phyloP scores from a whole-genome alignment of 2,113 vertebrate genomes.

The Caracal caracal region DNA sequence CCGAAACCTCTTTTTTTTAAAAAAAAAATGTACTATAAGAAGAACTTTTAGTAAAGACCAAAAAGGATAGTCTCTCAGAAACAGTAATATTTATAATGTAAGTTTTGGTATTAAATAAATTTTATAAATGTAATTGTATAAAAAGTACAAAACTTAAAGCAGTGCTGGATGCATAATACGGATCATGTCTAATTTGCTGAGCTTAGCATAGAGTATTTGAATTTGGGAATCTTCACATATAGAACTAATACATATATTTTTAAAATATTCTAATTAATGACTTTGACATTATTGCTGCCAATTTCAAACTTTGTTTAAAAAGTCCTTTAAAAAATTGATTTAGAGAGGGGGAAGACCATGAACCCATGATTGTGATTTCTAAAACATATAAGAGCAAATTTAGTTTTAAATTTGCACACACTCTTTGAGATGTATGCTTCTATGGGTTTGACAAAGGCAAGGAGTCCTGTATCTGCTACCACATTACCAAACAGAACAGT shows the following conservation, averaged over 20 bases:
- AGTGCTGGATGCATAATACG: neutral
- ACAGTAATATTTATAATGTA: neutral
- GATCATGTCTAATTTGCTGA: neutral
- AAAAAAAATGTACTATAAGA: neutral
- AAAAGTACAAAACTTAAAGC: neutral
- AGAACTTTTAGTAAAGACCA: neutral
- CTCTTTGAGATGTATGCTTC: neutral
- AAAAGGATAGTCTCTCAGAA: neutral
- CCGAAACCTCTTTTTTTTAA: neutral
- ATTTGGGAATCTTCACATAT: neutral
- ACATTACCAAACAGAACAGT: neutral
- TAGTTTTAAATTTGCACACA: neutral
- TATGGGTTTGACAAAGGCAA: neutral
- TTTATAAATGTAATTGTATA: neutral
- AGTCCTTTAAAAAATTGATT: neutral
- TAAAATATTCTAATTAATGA: neutral
- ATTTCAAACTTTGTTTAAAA: slow-evolving; percentile 8
- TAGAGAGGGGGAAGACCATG: neutral
- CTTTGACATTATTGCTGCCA: neutral
- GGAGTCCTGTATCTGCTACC: neutral
- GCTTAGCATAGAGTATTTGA: neutral
- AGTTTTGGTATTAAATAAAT: neutral
- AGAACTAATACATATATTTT: neutral
- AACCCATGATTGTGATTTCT: slow-evolving; percentile 1
- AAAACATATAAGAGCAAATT: neutral